phyloP scores from a whole-genome alignment of 30 jellyfish, hydroid and myxozoan genomes.

The Nemopilema nomurai region DNA sequence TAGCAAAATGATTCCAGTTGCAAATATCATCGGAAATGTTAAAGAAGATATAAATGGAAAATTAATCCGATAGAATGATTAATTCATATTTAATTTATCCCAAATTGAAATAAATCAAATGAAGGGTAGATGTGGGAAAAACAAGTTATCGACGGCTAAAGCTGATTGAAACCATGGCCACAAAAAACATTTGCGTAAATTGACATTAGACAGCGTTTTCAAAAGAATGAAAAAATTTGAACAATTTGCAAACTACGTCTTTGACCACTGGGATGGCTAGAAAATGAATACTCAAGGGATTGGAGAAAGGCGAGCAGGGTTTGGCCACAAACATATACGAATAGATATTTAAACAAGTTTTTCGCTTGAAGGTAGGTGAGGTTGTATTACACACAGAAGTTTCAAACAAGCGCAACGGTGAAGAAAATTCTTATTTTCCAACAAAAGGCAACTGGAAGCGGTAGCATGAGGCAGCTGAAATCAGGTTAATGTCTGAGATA shows the following conservation, averaged over 20 bases:
- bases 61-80: background rate
- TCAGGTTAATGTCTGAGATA: too few relatives aligned
- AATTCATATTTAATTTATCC: background rate
- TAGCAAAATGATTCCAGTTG: background rate
- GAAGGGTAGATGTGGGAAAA: background rate
- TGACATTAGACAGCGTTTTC: background rate
- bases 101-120: too few relatives aligned
- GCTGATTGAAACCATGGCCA: background rate
- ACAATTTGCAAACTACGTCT: background rate
- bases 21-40: background rate
- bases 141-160: background rate
- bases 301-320: too few relatives aligned
- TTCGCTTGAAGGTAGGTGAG: too few relatives aligned
- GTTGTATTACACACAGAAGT: too few relatives aligned
- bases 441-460: too few relatives aligned
- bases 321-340: too few relatives aligned
- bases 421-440: too few relatives aligned
- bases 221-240: background rate
- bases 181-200: background rate
- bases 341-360: too few relatives aligned
- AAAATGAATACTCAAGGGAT: background rate
- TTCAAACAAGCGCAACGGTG: too few relatives aligned
- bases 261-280: background rate
- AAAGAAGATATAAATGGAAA: background rate
- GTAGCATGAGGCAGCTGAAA: too few relatives aligned